Percentiles rank a stretch among this genome's conserved stretches.
Evolutionary conservation across 2,797 vertebrate genomes (phyloP).

Genomic region (Tachyglossus aculeatus): DNA sequence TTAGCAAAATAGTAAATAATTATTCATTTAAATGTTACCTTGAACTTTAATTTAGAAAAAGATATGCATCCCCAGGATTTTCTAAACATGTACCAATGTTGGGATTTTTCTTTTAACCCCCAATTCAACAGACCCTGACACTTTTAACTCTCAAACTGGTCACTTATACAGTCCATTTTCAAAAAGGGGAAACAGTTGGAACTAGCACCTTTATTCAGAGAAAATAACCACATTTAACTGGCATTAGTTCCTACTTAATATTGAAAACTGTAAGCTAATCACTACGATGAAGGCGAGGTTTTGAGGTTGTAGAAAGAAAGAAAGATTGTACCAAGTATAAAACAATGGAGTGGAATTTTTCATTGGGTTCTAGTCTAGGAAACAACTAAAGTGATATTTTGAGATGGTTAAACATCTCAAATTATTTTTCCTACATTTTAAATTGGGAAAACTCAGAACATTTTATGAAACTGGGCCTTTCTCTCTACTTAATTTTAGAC

Average conservation of each 20-base stretch:
- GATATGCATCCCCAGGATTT: constrained; percentile 47
- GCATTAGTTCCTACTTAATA: constrained; percentile 17
- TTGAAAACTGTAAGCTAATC: constrained; percentile 21
- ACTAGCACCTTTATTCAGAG: constrained; percentile 6
- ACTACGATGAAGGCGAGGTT: neutral
- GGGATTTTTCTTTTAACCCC: constrained; percentile 38
- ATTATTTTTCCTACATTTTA: neutral
- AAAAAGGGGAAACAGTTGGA: neutral
- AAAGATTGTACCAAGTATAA: neutral
- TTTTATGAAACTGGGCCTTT: neutral
- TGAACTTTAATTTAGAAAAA: constrained; percentile 69
- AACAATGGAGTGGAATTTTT: neutral
- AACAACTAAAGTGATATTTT: neutral
- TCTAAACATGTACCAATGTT: constrained; percentile 38
- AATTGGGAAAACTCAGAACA: neutral
- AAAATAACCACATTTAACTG: constrained; percentile 10
- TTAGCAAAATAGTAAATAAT: constrained; percentile 79
- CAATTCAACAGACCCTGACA: constrained; percentile 44
- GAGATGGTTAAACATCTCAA: constrained; percentile 6
- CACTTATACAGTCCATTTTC: constrained; percentile 21
- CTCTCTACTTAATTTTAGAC: neutral
- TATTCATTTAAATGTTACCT: constrained; percentile 73
- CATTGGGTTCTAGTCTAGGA: neutral
- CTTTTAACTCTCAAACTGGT: constrained; percentile 48
- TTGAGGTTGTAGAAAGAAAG: constrained; percentile 15